A percentile compares a stretch with the other conserved stretches of the same genome.
phyloP scores from a whole-genome alignment of 2,797 vertebrate genomes.

The Echiichthys vipera region DNA sequence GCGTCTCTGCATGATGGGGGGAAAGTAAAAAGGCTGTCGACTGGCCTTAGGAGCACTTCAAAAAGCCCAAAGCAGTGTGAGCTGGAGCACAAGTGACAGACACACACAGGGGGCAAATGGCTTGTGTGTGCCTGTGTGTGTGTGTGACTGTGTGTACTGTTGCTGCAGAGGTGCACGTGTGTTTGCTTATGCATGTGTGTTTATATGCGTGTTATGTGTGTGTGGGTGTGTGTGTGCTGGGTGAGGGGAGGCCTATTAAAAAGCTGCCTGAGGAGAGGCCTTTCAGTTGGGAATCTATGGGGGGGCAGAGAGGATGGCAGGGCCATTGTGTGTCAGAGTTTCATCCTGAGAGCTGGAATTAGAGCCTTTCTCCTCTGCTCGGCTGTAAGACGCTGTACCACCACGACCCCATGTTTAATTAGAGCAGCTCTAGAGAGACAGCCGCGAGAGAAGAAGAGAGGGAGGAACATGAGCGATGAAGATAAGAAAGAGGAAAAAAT shows the following conservation, averaged over 20 bases:
- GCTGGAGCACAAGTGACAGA: conserved; percentile 63
- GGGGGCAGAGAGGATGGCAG: conserved; percentile 75
- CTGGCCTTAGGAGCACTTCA: conserved; percentile 76
- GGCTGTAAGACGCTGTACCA: conserved; percentile 80
- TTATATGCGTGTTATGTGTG: conserved; percentile 26
- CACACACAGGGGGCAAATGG: conserved; percentile 60
- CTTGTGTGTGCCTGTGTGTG: conserved; percentile 29
- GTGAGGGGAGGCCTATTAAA: conserved; percentile 77
- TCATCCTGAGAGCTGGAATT: conserved; percentile 85
- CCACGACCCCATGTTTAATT: conserved; percentile 81
- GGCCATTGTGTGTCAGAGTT: conserved; percentile 82
- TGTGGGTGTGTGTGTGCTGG: conserved; percentile 33
- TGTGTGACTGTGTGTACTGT: conserved; percentile 27
- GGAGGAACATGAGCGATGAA: conserved; percentile 25
- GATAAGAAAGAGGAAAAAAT: conserved; percentile 29
- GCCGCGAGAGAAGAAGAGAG: conserved; percentile 35
- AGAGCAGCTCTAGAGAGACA: conserved; percentile 65
- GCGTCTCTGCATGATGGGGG: conserved; percentile 64
- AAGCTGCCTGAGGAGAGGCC: conserved; percentile 81
- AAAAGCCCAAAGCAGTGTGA: conserved; percentile 73
- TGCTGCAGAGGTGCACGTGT: conserved; percentile 36
- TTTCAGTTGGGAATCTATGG: conserved; percentile 78
- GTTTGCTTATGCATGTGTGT: conserved; percentile 41
- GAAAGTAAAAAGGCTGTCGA: conserved; percentile 74
- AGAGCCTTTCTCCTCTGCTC: conserved; percentile 85